Evolutionary conservation across 2,797 vertebrate species (phyloP).

Genomic region (Botia kubotai): DNA sequence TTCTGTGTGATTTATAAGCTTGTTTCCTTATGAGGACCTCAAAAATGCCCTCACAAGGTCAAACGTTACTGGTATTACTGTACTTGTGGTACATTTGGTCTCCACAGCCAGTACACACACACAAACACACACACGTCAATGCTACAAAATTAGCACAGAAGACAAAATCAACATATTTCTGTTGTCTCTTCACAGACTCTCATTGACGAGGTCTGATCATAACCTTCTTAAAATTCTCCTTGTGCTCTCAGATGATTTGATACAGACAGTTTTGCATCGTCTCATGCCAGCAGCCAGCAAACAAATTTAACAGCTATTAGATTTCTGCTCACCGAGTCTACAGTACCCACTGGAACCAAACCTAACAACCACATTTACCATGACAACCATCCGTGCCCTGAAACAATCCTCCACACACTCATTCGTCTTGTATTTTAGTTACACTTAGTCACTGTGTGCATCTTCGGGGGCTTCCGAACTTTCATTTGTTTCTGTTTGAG

Average conservation of each 20-base stretch:
- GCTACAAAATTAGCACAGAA: neutral
- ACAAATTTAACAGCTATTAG: neutral
- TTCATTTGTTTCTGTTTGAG: too few species aligned
- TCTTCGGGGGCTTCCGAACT: too few species aligned
- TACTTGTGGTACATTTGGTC: too few species aligned
- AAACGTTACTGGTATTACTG: too few species aligned
- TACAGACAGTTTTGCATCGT: neutral
- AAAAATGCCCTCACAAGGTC: too few species aligned
- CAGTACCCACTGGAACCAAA: neutral
- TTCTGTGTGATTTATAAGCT: too few species aligned
- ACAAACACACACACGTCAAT: neutral
- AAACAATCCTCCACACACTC: neutral
- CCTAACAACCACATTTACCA: slow-evolving; percentile 3
- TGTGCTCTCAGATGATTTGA: neutral
- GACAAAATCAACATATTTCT: neutral
- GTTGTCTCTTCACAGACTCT: too few species aligned
- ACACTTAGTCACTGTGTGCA: neutral
- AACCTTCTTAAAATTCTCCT: neutral
- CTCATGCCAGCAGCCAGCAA: slow-evolving; percentile 1
- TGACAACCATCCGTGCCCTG: neutral
- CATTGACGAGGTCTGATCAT: neutral
- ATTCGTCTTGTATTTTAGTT: neutral
- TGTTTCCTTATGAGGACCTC: too few species aligned
- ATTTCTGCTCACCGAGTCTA: neutral
- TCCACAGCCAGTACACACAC: too few species aligned